These are phyloP conservation scores for Temnothorax rugatulus DNA, from an alignment of 2,888 invertebrate genomes.

Conservation along the genomic window DNA sequence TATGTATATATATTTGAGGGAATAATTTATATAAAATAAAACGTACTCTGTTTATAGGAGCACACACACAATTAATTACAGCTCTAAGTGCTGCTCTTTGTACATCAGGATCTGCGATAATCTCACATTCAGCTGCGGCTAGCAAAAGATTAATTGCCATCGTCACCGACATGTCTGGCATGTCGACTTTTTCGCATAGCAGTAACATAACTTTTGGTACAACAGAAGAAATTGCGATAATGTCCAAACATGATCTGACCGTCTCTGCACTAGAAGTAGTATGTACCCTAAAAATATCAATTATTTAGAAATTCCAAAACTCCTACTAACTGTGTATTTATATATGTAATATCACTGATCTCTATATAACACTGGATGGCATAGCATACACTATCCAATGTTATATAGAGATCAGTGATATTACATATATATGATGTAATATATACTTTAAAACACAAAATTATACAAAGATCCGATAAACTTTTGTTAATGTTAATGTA, in stretches of 20 bases:
- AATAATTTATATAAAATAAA: slow-evolving; percentile 12
- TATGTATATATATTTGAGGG: neutral
- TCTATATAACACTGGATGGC: no score
- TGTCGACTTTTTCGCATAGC: slow-evolving; percentile 92
- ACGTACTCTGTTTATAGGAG: slow-evolving; percentile 93
- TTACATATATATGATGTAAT: neutral
- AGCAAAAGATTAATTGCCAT: slow-evolving; percentile 87
- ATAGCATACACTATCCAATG: no score
- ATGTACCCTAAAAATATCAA: slow-evolving; percentile 74
- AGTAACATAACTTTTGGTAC: slow-evolving; percentile 93
- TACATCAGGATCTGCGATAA: slow-evolving; percentile 96
- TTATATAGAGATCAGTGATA: no score
- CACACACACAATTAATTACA: slow-evolving; percentile 97
- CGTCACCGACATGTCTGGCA: slow-evolving; percentile 92
- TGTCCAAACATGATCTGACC: slow-evolving; percentile 93
- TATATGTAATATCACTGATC: neutral
- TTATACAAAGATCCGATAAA: neutral
- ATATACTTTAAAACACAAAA: neutral
- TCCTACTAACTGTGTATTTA: neutral
- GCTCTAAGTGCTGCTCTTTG: slow-evolving; percentile 96
- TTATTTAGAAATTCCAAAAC: neutral
- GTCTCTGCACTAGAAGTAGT: slow-evolving; percentile 91
- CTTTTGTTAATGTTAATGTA: slow-evolving; percentile 5
- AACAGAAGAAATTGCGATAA: slow-evolving; percentile 95
- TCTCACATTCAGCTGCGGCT: slow-evolving; percentile 95